These are phyloP conservation scores for Clarias pachynema DNA, from an alignment of 2,797 vertebrate species.

Conservation along the genomic window DNA sequence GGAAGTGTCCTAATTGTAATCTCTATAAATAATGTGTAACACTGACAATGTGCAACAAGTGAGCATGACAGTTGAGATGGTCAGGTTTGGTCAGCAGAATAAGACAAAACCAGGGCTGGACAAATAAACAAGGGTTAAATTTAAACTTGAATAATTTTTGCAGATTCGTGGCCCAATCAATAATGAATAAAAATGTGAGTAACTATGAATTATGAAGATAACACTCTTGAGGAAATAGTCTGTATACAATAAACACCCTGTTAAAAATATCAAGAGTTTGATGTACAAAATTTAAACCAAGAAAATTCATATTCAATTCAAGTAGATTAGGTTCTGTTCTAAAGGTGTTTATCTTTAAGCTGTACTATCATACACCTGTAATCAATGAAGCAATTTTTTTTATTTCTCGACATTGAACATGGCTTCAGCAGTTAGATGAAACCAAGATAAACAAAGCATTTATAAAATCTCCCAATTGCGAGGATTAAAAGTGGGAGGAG, in stretches of 20 bases:
- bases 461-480: not conserved
- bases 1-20: not conserved
- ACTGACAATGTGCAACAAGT: not conserved
- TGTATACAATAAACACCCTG: too few species aligned
- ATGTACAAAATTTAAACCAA: too few species aligned
- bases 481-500: not conserved
- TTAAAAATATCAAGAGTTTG: too few species aligned
- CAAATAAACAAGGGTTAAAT: not conserved
- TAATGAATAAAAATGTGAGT: not conserved
- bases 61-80: not conserved
- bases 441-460: not conserved
- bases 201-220: not conserved
- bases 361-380: too few species aligned
- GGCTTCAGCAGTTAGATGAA: too few species aligned
- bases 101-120: conserved; percentile 12
- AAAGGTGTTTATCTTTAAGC: too few species aligned
- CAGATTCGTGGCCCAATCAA: too few species aligned
- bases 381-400: too few species aligned
- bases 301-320: too few species aligned
- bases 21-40: not conserved
- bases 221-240: not conserved
- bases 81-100: not conserved
- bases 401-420: too few species aligned
- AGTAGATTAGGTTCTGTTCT: too few species aligned
- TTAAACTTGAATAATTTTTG: not conserved